phyloP scores from a whole-genome alignment of 2,888 invertebrate genomes.

The Litoditis marina region DNA sequence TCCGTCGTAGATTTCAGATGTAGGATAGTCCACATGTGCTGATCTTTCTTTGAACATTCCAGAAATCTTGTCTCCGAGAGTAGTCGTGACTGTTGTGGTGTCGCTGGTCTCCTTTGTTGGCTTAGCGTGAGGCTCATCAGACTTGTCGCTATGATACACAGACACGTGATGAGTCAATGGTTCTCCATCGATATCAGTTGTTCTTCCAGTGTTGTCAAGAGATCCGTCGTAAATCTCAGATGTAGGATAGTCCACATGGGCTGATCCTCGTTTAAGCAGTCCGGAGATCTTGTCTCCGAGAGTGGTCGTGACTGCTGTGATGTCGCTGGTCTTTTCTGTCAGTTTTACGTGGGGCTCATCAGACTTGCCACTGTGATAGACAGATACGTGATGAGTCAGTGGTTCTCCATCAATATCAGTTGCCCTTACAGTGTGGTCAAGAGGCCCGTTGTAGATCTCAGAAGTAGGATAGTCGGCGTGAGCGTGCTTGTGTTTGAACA shows the following conservation, averaged over 20 bases:
- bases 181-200: constrained; percentile 8
- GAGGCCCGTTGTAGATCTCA: constrained; percentile 22
- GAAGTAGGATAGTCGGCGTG: constrained; percentile 28
- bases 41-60: constrained; percentile 34
- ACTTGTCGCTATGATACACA: constrained; percentile 25
- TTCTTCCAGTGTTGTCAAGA: neutral
- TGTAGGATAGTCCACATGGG: constrained; percentile 41
- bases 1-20: neutral
- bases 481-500: constrained; percentile 34
- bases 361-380: constrained; percentile 25
- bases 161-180: constrained; percentile 25
- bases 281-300: constrained; percentile 33
- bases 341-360: constrained; percentile 7
- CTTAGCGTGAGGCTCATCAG: constrained; percentile 11
- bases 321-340: constrained; percentile 4
- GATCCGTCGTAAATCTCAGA: neutral
- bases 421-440: constrained; percentile 12
- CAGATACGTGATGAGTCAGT: constrained; percentile 22
- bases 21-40: constrained; percentile 41
- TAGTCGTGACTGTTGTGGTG: neutral
- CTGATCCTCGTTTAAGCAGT: constrained; percentile 33
- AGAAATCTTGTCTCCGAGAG: constrained; percentile 25
- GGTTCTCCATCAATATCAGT: constrained; percentile 22
- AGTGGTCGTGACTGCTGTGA: constrained; percentile 5
- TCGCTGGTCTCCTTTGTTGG: neutral